A percentile compares a stretch with the other conserved stretches of the same genome.
These are phyloP conservation scores for Aplodontia rufa DNA, from an alignment of 2,113 vertebrate species.

Conservation along the genomic window DNA sequence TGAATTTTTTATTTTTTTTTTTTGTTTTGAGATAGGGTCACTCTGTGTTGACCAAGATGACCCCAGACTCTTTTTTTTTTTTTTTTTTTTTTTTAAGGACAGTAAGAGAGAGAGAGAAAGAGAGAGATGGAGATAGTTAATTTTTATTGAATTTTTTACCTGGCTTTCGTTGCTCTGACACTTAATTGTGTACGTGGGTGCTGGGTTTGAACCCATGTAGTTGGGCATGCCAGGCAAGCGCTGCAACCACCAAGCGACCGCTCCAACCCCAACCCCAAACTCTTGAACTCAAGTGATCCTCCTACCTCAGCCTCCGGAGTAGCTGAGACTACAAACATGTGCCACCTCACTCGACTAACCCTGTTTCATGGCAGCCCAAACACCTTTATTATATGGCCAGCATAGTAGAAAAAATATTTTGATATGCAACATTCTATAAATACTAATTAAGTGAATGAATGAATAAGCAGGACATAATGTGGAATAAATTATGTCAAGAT, in stretches of 20 bases:
- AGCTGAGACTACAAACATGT: background rate
- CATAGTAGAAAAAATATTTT: background rate
- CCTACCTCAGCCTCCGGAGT: background rate
- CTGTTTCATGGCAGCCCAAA: background rate
- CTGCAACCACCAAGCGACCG: too few species aligned
- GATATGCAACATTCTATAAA: background rate
- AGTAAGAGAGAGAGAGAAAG: too few species aligned
- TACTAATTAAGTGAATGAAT: background rate
- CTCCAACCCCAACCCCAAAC: too few species aligned
- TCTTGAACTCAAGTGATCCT: background rate
- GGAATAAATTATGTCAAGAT: background rate
- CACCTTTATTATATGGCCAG: background rate
- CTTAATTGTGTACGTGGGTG: too few species aligned
- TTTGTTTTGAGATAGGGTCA: background rate
- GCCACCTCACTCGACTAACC: background rate
- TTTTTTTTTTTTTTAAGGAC: too few species aligned
- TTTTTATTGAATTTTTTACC: too few species aligned
- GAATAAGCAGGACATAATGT: background rate
- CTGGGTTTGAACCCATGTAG: too few species aligned
- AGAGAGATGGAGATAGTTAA: too few species aligned
- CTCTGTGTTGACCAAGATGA: background rate
- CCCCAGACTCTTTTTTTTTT: too few species aligned
- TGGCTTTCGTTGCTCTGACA: too few species aligned
- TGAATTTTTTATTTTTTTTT: background rate
- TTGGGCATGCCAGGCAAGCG: too few species aligned